Evolutionary conservation across 2,888 invertebrate genomes (phyloP), one percentile per base, ranked within the genome.

Genomic region (Sesia bembeciformis): DNA sequence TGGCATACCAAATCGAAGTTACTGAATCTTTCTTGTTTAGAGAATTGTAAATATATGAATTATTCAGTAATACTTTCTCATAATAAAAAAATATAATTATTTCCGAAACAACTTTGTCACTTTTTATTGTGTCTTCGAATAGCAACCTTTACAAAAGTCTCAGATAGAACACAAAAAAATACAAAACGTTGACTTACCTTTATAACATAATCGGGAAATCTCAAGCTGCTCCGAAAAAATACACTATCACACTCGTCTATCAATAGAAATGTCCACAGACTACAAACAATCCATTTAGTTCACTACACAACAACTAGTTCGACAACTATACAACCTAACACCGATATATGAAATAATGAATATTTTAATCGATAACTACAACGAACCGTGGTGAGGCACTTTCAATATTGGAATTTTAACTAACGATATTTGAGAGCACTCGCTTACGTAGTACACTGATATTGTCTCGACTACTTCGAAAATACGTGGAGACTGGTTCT

Each of bases 121-220:
- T 23, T 23, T 23, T 23, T 23, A 23, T 23, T 23, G 23, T 23
- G 23, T 23, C 23, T 23, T 23, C 23, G 23, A 23, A 23, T 23
- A 23, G 23, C 23, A 23, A 23, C 2, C 23, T 23, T 1, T 23
- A 23, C 23, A 23, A 23, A 23, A 23, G 23, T 1, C 23, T 23
- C 23, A 23, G 23, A 23, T 23, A 23, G 2, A 42, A 42, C 49
- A 57, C 59, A 53, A 56, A 61, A 59, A 54, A 53, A 4, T 49
- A 23, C 23, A 49, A 3, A 52, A 52, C 3, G 7, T n/a, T 46
- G 40, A 63, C 83, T 75, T 72, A 86, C 86, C 86, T 86, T 82
- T 78, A 86, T 72, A 76, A 71, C 85, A 84, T 84, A 66, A 65
- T 77, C 66, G 76, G 66, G 60, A 68, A 72, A 71, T 66, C 63